These are phyloP conservation scores for Rutilus rutilus DNA, from an alignment of 2,113 vertebrate genomes.

Conservation along the genomic window DNA sequence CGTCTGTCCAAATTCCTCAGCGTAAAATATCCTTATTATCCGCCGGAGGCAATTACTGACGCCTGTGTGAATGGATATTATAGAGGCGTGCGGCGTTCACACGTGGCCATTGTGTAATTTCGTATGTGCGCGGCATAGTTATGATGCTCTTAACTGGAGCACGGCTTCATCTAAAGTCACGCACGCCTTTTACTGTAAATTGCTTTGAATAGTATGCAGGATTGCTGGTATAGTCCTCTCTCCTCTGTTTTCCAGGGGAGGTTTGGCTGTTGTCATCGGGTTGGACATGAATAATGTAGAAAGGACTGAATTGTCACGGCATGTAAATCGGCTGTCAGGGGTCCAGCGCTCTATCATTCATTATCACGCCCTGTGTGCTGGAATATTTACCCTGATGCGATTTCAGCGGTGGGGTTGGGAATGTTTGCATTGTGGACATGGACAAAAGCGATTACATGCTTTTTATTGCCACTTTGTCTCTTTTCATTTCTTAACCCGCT, in stretches of 20 bases:
- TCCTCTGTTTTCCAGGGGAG: neutral
- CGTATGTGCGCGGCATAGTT: neutral
- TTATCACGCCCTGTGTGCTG: conserved; percentile 19
- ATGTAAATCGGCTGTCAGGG: conserved; percentile 46
- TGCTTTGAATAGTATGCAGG: conserved; percentile 15
- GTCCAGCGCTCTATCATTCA: conserved; percentile 20
- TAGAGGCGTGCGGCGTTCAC: neutral
- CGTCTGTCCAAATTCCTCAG: conserved; percentile 21
- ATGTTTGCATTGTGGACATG: neutral
- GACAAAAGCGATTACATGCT: neutral
- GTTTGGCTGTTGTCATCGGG: neutral
- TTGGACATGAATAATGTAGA: conserved; percentile 32
- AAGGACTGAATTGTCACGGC: conserved; percentile 30
- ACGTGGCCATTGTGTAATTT: conserved; percentile 1
- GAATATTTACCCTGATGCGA: conserved; percentile 24
- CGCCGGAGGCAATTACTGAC: conserved; percentile 65
- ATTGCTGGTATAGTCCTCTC: neutral
- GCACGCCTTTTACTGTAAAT: conserved; percentile 33
- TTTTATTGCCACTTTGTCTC: neutral
- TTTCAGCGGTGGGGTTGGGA: neutral
- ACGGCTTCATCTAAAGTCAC: neutral
- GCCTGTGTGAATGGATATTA: conserved; percentile 14
- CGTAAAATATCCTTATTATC: conserved; percentile 29
- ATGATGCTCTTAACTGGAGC: conserved; percentile 16
- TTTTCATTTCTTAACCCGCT: neutral